Evolutionary conservation across 2,113 vertebrate species (phyloP).

Genomic region (Ginglymostoma cirratum): DNA sequence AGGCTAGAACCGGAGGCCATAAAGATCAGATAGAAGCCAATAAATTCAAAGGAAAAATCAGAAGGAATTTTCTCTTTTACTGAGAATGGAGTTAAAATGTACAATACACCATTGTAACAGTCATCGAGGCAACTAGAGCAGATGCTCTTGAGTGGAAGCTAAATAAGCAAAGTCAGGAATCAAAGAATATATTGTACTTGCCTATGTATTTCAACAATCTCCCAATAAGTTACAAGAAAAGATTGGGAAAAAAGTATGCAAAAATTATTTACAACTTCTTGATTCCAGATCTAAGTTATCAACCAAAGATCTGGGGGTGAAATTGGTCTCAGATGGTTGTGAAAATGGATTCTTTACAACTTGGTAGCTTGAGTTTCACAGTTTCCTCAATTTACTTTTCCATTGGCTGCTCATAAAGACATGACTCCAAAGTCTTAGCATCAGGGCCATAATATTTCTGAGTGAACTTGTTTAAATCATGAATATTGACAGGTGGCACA

Average conservation of each 20-base stretch:
- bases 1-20: background rate
- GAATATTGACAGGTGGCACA: background rate
- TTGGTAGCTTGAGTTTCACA: background rate
- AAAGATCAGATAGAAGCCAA: background rate
- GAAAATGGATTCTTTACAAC: background rate
- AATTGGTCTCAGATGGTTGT: background rate
- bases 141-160: background rate
- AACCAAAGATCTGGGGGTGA: background rate
- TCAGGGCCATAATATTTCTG: background rate
- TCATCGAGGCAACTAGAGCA: background rate
- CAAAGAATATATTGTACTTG: background rate
- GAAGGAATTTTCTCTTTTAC: background rate
- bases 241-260: background rate
- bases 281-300: background rate
- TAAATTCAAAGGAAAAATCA: background rate
- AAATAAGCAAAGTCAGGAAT: background rate
- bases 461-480: background rate
- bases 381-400: background rate
- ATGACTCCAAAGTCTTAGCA: background rate
- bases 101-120: background rate
- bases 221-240: background rate
- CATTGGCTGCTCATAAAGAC: background rate
- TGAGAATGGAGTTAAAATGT: background rate
- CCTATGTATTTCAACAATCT: background rate
- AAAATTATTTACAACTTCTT: background rate